Evolutionary conservation across 2,113 vertebrate species (phyloP).

Genomic region (human): DNA sequence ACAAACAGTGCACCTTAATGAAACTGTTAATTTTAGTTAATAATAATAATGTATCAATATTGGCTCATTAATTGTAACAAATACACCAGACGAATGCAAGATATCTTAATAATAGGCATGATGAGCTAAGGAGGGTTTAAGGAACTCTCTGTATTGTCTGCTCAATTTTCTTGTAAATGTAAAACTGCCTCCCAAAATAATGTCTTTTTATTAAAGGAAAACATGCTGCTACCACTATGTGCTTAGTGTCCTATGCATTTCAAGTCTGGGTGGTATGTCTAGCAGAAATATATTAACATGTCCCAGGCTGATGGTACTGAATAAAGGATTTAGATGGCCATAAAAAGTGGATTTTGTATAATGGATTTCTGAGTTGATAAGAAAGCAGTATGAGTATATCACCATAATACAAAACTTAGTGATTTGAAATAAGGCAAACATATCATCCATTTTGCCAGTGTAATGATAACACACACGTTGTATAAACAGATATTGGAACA

Average conservation of each 20-base stretch:
- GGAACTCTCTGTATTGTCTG: neutral
- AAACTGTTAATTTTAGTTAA: neutral
- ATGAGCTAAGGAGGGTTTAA: neutral
- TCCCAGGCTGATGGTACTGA: neutral
- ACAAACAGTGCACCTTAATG: neutral
- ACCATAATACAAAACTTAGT: constrained; percentile 18
- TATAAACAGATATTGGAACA: too few species aligned
- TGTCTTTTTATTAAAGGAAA: neutral
- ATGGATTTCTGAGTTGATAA: constrained; percentile 41
- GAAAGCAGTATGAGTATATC: neutral
- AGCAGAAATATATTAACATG: neutral
- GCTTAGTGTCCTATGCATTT: neutral
- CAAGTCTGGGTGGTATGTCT: neutral
- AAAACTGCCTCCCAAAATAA: neutral
- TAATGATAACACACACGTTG: neutral
- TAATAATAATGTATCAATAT: neutral
- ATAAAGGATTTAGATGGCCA: constrained; percentile 19
- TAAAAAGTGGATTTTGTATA: neutral
- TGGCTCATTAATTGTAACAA: neutral
- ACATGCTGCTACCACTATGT: neutral
- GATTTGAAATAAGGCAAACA: constrained; percentile 15
- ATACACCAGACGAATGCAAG: neutral
- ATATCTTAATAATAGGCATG: neutral
- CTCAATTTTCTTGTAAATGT: neutral
- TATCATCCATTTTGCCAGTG: neutral